A percentile compares a stretch with the other conserved stretches of the same genome.
phyloP scores from a whole-genome alignment of 2,797 vertebrate species.

The Siniperca undulata region DNA sequence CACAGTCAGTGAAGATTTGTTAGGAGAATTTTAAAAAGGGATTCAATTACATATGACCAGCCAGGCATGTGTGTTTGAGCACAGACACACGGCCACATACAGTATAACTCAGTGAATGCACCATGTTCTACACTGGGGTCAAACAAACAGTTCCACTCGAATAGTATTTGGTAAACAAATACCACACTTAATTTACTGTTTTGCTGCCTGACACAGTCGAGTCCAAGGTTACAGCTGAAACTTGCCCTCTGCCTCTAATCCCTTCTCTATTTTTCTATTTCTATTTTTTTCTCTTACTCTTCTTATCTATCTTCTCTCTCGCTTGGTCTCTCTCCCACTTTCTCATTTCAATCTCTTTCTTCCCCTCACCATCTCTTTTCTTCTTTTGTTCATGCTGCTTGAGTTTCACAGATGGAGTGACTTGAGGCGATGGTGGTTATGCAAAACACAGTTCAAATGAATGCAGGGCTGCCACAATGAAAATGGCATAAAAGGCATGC shows the following conservation, averaged over 20 bases:
- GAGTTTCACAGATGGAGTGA: conserved; percentile 85
- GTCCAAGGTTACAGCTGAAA: conserved; percentile 54
- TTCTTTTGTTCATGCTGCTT: conserved; percentile 79
- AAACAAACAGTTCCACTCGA: conserved; percentile 45
- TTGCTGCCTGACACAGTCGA: conserved; percentile 25
- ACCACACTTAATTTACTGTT: conserved; percentile 46
- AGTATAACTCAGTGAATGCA: neutral
- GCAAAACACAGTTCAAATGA: conserved; percentile 82
- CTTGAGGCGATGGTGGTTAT: conserved; percentile 81
- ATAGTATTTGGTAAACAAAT: conserved; percentile 56
- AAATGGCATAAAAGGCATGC: conserved; percentile 68
- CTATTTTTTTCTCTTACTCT: conserved; percentile 4
- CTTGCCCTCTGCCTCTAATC: conserved; percentile 59
- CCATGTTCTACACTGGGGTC: conserved; percentile 26
- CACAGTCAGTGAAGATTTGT: conserved; percentile 62
- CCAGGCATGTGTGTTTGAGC: conserved; percentile 48
- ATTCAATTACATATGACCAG: conserved; percentile 62
- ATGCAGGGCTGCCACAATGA: conserved; percentile 75
- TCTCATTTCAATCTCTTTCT: conserved; percentile 40
- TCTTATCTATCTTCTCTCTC: conserved; percentile 27
- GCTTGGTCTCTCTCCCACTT: conserved; percentile 20
- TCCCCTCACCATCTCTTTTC: conserved; percentile 50
- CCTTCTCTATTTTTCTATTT: conserved; percentile 36
- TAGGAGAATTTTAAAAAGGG: conserved; percentile 52
- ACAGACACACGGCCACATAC: conserved; percentile 16